Evolutionary conservation across 2,888 invertebrate genomes (phyloP), one percentile per base, ranked within the genome.

Genomic region (Minunthozetes semirufus): DNA sequence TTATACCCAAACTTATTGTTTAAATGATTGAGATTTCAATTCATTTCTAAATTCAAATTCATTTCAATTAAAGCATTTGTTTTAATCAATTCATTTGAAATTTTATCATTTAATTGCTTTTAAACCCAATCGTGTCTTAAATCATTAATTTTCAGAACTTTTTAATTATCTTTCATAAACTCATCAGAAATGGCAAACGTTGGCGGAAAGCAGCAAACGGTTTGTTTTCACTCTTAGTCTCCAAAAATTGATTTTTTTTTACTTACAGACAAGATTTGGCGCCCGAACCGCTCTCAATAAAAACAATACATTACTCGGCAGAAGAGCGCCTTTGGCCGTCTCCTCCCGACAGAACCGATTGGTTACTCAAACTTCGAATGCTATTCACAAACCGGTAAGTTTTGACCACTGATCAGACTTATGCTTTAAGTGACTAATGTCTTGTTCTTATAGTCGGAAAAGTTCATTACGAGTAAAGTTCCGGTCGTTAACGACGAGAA

Each of bases 401-500:
- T 33, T 5, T 33, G 8, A 8, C 33, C 33, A 33, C n/a, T n/a
- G n/a, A n/a, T n/a, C n/a, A n/a, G n/a, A 33, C 33, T 3, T 33
- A 3, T 33, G 33, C 33, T 33, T 33, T 33, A 3, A 5, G 33
- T 5, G 33, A 5, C 33, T 33, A 33, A 33, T 33, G 3, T 8
- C 8, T 33, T 33, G 33, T 33, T 5, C 8, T 33, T 33, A 33
- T 33, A 33, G 33, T 33, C 33, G 8, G 8, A 3, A 5, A 11
- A 25, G 2, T 46, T 48, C n/a, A 70, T 25, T 15, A 25, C 70
- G 5, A 70, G 70, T 48, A 70, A 48, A 70, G 46, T 48, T 22
- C 46, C 70, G 25, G 48, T 70, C 25, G 42, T 66, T 42, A 70
- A 70, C 27, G 70, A 70, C 46, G 70, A 70, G 48, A 70, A 70